These are phyloP conservation scores for Plebejus argus DNA, from an alignment of 2,888 invertebrate genomes.

Conservation along the genomic window DNA sequence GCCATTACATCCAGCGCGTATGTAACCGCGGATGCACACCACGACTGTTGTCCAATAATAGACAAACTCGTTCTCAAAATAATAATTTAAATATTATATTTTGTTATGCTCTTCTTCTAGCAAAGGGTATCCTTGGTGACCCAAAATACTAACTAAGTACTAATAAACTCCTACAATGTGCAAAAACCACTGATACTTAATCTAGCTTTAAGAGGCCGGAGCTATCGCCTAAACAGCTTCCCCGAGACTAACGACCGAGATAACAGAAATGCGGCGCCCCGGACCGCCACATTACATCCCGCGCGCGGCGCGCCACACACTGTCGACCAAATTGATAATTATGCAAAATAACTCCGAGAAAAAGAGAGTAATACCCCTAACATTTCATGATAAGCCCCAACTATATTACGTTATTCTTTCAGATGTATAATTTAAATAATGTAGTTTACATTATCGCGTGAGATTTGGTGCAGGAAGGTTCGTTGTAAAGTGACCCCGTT, in stretches of 20 bases:
- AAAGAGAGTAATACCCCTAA: background rate
- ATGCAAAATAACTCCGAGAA: background rate
- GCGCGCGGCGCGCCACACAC: background rate
- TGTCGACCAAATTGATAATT: background rate
- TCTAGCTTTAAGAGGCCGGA: conserved; percentile 31
- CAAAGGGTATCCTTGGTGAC: background rate
- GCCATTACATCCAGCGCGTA: background rate
- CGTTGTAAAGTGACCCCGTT: background rate
- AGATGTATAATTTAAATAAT: background rate
- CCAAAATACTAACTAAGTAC: background rate
- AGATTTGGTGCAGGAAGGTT: too few relatives aligned
- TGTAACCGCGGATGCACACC: background rate
- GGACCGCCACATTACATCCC: conserved; percentile 4
- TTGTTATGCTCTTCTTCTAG: too few relatives aligned
- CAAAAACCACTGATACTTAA: conserved; percentile 1
- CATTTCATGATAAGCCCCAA: background rate
- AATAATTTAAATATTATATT: too few relatives aligned
- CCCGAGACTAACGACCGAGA: conserved; percentile 69
- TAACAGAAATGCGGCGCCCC: conserved; percentile 48
- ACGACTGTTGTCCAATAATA: background rate
- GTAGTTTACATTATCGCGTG: too few relatives aligned
- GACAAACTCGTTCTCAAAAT: conserved; percentile 20
- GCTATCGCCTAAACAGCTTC: conserved; percentile 55
- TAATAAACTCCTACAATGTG: conserved; percentile 1
- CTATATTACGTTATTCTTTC: background rate